Evolutionary conservation across 2,797 vertebrate genomes (phyloP).

Genomic region (Rhabdomys pumilio): DNA sequence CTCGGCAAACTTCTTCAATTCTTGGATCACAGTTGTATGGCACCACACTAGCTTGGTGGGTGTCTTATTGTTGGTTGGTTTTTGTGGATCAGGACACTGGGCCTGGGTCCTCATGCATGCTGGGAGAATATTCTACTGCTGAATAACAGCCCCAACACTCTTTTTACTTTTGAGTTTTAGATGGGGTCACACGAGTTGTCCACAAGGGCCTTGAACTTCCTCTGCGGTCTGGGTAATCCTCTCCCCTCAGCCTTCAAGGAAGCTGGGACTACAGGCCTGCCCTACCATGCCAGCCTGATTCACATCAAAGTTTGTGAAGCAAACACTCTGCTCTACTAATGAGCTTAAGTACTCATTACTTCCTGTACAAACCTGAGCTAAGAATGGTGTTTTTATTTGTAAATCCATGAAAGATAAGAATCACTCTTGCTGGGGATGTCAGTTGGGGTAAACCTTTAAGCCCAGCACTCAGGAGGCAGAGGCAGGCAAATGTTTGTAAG

Average conservation of each 20-base stretch:
- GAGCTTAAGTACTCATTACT: not conserved
- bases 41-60: not conserved
- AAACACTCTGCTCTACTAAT: not conserved
- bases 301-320: not conserved
- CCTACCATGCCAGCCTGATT: not conserved
- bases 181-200: not conserved
- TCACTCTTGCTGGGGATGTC: not conserved
- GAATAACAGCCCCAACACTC: no score
- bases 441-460: not conserved
- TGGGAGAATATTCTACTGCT: not conserved
- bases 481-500: not conserved
- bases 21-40: not conserved
- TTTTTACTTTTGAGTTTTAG: not conserved
- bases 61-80: not conserved
- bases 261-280: not conserved
- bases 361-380: not conserved
- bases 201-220: not conserved
- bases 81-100: not conserved
- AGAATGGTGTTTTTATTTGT: not conserved
- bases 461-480: not conserved
- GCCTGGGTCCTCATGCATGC: not conserved
- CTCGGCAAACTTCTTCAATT: not conserved
- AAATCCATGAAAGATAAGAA: not conserved
- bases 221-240: not conserved
- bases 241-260: not conserved